Evolutionary conservation across 2,113 vertebrate genomes (phyloP), one percentile per base, ranked within the genome.

Genomic region (Dunckerocampus dactyliophorus): DNA sequence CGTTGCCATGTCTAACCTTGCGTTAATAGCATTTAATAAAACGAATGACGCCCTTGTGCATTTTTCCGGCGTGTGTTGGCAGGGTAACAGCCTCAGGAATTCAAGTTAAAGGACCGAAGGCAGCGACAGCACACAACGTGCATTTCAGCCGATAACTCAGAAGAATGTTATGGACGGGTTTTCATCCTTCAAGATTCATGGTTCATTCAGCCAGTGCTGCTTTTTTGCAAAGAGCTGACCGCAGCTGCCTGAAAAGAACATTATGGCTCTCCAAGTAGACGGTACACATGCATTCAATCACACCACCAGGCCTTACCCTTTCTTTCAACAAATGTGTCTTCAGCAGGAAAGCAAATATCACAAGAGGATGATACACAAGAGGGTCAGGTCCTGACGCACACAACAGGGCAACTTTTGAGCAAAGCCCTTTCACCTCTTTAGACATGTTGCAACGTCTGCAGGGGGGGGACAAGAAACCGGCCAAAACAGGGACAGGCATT

Each of bases 61-160:
- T 67, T 72, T 73, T 64, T 51, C 53, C 50, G 54, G 47, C 67
- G 16, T 56, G 55, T 54, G 55, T 85, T 87, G 77, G 74, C 73
- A 74, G 39, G 81, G 76, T 58, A 62, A 74, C 60, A 21, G 69
- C 70, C 62, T 67, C 55, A 81, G 76, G 79, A 83, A 89, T 84
- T 71, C 34, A 17, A 72, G 67, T 63, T 69, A 60, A 82, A 69
- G 76, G 67, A 52, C 59, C 48, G 28, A 67, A 76, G 62, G 24
- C 61, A 75, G 63, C 16, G 9, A 48, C n/a, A 63, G 68, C 6
- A 8, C 58, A 45, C 43, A 34, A 34, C 31, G 6, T 63, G 51
- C 28, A 65, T 65, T 60, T 65, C 14, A 34, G 3, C 52, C 65
- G 22, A 45, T 39, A 34, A 31, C 48, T 34, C 50, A 48, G 37